These are phyloP conservation scores for Piaya cayana DNA, from an alignment of 2,113 vertebrate genomes.

Conservation along the genomic window DNA sequence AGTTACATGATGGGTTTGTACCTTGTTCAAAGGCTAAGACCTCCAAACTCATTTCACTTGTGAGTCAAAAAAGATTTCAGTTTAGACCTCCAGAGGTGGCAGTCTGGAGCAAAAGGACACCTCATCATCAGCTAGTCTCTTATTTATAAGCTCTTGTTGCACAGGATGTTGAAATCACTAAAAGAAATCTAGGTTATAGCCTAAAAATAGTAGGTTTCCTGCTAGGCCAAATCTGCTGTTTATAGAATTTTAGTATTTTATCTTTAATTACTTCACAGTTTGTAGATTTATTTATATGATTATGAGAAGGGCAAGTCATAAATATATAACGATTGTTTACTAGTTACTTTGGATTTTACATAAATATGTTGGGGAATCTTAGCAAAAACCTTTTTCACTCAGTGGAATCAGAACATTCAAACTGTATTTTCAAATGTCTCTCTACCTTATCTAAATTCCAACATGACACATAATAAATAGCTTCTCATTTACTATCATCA, in stretches of 20 bases:
- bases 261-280: neutral
- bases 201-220: neutral
- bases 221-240: neutral
- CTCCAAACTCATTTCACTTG: slow-evolving; percentile 33
- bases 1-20: neutral
- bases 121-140: neutral
- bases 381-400: neutral
- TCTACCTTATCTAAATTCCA: slow-evolving; percentile 66
- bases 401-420: slow-evolving; percentile 6
- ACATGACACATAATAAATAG: slow-evolving; percentile 69
- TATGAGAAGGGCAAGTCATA: neutral
- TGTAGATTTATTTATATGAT: neutral
- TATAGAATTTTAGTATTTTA: neutral
- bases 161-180: neutral
- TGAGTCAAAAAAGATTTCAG: slow-evolving; percentile 1
- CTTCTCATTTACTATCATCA: slow-evolving; percentile 66
- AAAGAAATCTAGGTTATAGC: neutral
- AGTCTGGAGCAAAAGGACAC: neutral
- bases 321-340: neutral
- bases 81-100: neutral
- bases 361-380: neutral
- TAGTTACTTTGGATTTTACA: slow-evolving; percentile 8
- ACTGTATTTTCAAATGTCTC: slow-evolving; percentile 45
- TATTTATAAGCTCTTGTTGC: slow-evolving; percentile 29
- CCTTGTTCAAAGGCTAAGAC: slow-evolving; percentile 4